Base-by-base conservation (phyloP, 2,888 invertebrate species). In the Mystacides longicornis region DNA sequence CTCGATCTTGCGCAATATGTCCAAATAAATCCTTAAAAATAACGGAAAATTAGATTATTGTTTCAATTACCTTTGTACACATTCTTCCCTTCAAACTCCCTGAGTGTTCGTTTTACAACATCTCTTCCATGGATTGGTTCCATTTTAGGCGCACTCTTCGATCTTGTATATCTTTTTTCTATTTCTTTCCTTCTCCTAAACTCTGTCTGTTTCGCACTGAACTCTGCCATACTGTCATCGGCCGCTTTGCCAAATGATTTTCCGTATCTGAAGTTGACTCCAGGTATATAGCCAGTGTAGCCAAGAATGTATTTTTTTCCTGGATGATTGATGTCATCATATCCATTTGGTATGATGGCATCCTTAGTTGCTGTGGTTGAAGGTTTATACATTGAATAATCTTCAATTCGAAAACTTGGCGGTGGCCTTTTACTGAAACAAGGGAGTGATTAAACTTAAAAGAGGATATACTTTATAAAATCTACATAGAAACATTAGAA, bases 261-360 rank as follows among this genome's bases (percentile, higher is more conserved):
- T 2, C 71, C 69, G 65, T 77, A 84, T 67, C 80, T 81, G 64
- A 80, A 83, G 65, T 80, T 78, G 73, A 85, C 79, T 16, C 85
- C 86, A 7, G 86, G 86, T 55, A 86, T 83, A 64, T 83, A 86
- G 71, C 85, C 85, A 55, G 86, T 86, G 67, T 86, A 86, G 16
- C 86, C 86, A 16, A 85, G 79, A 69, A 85, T 82, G 66, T 82
- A 83, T 3, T 72, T 73, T 3, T 79, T 70, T 27, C 73, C 72
- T 45, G 72, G 70, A 61, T 76, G 67, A 14, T 67, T 64, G 27
- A 73, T 63, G 21, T 76, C 75, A 59, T 74, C 72, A 62, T 73
- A 75, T 1, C 73, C 71, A 65, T 81, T 78, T n/a, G 69, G 65
- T 46, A 68, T 66, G 0, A 75, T 72, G 18, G 56, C 37, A n/a